Evolutionary conservation across 2,113 vertebrate species (phyloP), one percentile per base, ranked within the genome.

Genomic region (Turdus rufiventris): DNA sequence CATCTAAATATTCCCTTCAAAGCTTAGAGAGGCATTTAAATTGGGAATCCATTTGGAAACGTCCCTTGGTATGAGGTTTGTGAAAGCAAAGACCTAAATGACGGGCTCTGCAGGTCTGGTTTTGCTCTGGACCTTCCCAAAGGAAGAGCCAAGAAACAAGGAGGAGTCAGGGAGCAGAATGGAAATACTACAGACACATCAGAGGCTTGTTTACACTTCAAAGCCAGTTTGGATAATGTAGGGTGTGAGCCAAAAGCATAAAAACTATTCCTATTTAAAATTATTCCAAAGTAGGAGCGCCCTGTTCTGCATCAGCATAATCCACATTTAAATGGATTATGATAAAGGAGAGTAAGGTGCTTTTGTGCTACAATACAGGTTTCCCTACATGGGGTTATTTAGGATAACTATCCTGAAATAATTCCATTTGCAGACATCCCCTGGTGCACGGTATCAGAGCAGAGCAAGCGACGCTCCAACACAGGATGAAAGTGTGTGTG

Each of bases 141-240:
- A 95, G 86, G 83, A 89, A 95, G 51, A 74, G 54, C 7, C 48
- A 73, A 60, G 61, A 67, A 94, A 74, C 23, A 43, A 85, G 84
- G 72, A 96, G 80, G 71, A 93, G 92, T 53, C 65, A 75, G 74
- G 74, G 43, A 88, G 63, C 58, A 58, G 85, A 54, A 91, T 89
- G 85, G 72, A 94, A 94, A 94, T 82, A 38, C 60, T 71, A 58
- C 45, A 94, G 81, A 88, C 67, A 66, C 89, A 70, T 85, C 31
- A 93, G 94, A 96, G 85, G 33, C 92, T 95, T 63, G 54, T 94
- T 93, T 96, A 70, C 91, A 96, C 94, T 95, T 96, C 96, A 96
- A 96, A 96, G 96, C 74, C 61, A 2, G 25, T 79, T 48, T 56
- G 89, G 89, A 24, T 85, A 93, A 96, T 71, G 70, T 87, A 95